These are phyloP conservation scores for Drosophila dives DNA, from an alignment of 2,888 invertebrate genomes.

Conservation along the genomic window DNA sequence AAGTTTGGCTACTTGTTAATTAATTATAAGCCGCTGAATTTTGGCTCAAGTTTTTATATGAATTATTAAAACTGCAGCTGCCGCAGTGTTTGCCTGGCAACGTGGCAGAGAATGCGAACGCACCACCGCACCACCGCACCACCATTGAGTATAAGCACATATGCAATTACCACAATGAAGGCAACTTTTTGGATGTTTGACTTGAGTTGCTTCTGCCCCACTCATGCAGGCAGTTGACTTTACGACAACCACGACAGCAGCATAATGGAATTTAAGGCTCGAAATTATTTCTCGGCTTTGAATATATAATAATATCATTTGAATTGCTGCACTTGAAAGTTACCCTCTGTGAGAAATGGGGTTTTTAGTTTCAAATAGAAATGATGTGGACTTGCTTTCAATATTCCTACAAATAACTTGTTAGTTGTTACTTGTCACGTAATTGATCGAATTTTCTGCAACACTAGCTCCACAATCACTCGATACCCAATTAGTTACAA, in stretches of 20 bases:
- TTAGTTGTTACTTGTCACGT: slow-evolving; percentile 13
- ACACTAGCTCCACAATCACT: slow-evolving; percentile 21
- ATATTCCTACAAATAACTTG: slow-evolving; percentile 5
- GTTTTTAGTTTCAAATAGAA: neutral
- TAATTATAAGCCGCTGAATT: slow-evolving; percentile 35
- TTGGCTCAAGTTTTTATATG: slow-evolving; percentile 35
- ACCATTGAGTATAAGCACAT: slow-evolving; percentile 15
- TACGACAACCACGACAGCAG: slow-evolving; percentile 6
- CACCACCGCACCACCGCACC: slow-evolving; percentile 9
- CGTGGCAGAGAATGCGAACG: slow-evolving; percentile 5
- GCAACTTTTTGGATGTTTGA: slow-evolving; percentile 23
- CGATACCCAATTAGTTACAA: slow-evolving; percentile 44
- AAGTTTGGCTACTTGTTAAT: slow-evolving; percentile 34
- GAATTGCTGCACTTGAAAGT: neutral
- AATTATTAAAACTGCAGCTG: slow-evolving; percentile 49
- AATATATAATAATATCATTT: neutral
- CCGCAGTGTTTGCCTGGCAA: slow-evolving; percentile 38
- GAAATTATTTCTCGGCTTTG: neutral
- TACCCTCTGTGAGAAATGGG: neutral
- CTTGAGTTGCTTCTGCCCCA: slow-evolving; percentile 1
- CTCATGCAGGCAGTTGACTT: slow-evolving; percentile 7
- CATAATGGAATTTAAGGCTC: slow-evolving; percentile 18
- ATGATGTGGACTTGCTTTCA: neutral
- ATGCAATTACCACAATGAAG: slow-evolving; percentile 26
- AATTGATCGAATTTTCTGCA: slow-evolving; percentile 36